These are phyloP conservation scores for Acrossocheilus fasciatus DNA, from an alignment of 2,797 vertebrate genomes.

Conservation along the genomic window DNA sequence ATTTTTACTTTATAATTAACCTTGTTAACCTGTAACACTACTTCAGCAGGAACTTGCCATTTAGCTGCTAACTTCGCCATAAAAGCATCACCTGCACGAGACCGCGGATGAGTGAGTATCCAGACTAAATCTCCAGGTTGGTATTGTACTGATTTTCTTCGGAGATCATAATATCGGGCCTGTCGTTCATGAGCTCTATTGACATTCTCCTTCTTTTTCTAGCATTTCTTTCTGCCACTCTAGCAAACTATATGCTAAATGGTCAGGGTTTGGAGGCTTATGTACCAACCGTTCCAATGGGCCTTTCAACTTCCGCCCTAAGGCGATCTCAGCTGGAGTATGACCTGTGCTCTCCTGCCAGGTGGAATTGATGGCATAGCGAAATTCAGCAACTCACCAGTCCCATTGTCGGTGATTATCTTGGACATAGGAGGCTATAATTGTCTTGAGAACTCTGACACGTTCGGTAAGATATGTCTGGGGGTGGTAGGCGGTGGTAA, in stretches of 20 bases:
- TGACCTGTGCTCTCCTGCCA: slow-evolving; percentile 27
- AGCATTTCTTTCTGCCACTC: not conserved
- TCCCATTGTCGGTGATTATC: slow-evolving; percentile 12
- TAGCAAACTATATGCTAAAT: not conserved
- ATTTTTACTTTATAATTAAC: not conserved
- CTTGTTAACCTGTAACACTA: not conserved
- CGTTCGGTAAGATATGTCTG: not conserved
- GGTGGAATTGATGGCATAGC: slow-evolving; percentile 14
- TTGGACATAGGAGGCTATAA: not conserved
- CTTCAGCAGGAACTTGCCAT: not conserved
- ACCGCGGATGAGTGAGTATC: not conserved
- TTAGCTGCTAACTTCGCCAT: not conserved
- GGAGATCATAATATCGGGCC: not conserved
- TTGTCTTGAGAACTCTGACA: too few species aligned
- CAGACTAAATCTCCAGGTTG: not conserved
- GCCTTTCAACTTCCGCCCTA: not conserved
- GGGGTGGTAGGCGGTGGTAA: not conserved
- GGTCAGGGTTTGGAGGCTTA: not conserved
- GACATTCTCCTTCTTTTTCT: not conserved
- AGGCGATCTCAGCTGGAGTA: slow-evolving; percentile 29
- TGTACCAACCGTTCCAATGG: not conserved
- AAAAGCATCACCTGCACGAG: not conserved
- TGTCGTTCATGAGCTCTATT: not conserved
- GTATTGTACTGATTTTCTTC: not conserved
- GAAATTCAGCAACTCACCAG: slow-evolving; percentile 14